A percentile compares a stretch with the other conserved stretches of the same genome.
phyloP scores from a whole-genome alignment of 2,888 invertebrate species.

The Rhyacophila evoluta region DNA sequence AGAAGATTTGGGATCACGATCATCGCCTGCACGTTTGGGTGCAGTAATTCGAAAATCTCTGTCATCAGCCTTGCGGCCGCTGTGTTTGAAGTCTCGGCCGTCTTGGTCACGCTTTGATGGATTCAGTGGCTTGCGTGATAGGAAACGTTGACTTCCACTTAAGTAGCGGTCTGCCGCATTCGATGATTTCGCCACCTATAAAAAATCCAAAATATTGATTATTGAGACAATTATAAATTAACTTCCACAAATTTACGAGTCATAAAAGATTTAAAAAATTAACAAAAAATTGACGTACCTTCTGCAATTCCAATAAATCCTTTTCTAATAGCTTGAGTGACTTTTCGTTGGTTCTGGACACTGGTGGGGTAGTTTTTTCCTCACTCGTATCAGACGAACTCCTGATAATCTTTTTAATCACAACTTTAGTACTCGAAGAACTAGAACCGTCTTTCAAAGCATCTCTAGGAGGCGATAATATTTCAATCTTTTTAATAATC shows the following conservation, averaged over 20 bases:
- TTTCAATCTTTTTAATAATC: neutral
- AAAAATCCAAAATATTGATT: neutral
- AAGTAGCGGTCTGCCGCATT: neutral
- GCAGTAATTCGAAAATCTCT: neutral
- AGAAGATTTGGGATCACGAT: neutral
- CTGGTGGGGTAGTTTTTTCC: constrained; percentile 57
- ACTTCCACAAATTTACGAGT: neutral
- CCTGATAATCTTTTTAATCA: neutral
- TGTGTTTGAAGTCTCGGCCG: neutral
- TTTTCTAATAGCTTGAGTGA: constrained; percentile 69
- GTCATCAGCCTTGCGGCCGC: neutral
- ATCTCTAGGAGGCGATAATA: neutral
- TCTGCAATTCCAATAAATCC: constrained; percentile 72
- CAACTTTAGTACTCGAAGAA: neutral
- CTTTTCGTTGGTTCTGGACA: constrained; percentile 64
- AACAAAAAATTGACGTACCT: too few relatives aligned
- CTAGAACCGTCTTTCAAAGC: neutral
- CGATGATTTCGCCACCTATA: neutral
- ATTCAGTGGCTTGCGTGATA: constrained; percentile 25
- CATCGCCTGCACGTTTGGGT: neutral
- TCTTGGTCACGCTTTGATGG: neutral
- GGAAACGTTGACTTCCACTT: constrained; percentile 22
- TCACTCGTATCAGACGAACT: constrained; percentile 60
- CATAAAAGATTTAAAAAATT: too few relatives aligned
- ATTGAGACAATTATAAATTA: neutral